A percentile compares a stretch with the other conserved stretches of the same genome.
These are phyloP conservation scores for Pipistrellus pipistrellus DNA, from an alignment of 2,797 vertebrate species.

Conservation along the genomic window DNA sequence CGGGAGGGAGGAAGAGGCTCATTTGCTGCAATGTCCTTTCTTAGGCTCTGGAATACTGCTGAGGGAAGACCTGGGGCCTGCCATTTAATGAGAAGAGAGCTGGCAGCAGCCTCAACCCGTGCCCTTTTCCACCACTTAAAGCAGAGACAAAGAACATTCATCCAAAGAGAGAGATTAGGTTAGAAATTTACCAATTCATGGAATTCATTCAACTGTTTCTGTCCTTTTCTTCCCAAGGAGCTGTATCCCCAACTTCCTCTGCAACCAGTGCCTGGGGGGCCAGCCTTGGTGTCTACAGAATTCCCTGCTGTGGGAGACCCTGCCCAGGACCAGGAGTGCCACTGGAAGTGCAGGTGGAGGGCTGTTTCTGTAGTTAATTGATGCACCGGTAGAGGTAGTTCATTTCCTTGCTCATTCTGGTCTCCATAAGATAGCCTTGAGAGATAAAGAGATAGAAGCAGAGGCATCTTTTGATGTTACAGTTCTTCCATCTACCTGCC, in stretches of 20 bases:
- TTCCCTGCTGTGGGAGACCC: neutral
- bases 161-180: constrained; percentile 24
- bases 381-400: neutral
- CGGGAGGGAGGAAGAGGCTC: neutral
- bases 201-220: constrained; percentile 8
- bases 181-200: neutral
- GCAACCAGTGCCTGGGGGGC: neutral
- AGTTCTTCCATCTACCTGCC: constrained; percentile 29
- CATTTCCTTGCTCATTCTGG: constrained; percentile 28
- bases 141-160: neutral
- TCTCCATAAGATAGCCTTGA: neutral
- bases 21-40: neutral
- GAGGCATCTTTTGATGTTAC: constrained; percentile 35
- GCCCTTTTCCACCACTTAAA: neutral
- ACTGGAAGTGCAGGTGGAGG: neutral
- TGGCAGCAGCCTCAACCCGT: neutral
- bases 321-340: neutral
- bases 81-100: neutral
- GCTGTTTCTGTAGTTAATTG: neutral
- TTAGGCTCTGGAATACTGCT: neutral
- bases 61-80: neutral
- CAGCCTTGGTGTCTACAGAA: neutral
- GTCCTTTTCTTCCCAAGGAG: constrained; percentile 5
- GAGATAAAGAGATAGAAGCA: neutral
- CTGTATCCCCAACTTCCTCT: neutral